These are phyloP conservation scores for Picathartes gymnocephalus DNA, from an alignment of 2,113 vertebrate genomes.

Conservation along the genomic window DNA sequence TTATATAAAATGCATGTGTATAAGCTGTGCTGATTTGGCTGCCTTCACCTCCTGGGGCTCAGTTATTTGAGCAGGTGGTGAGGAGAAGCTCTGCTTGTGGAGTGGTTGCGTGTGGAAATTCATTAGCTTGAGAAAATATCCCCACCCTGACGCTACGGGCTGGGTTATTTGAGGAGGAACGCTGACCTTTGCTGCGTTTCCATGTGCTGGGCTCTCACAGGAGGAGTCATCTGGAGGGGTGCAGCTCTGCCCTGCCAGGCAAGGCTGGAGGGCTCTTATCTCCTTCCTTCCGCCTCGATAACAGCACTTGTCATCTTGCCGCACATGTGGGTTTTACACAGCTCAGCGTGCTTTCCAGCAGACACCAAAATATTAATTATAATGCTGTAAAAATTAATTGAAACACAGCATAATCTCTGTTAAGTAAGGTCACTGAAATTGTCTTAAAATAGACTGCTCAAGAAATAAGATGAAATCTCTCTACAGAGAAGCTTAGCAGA, in stretches of 20 bases:
- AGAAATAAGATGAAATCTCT: conserved; percentile 42
- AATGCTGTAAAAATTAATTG: conserved; percentile 63
- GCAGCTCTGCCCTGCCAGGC: neutral
- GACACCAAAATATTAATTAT: conserved; percentile 66
- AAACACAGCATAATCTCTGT: conserved; percentile 47
- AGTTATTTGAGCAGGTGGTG: neutral
- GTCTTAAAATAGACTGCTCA: conserved; percentile 42
- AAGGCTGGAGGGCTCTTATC: conserved; percentile 12
- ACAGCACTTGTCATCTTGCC: conserved; percentile 1
- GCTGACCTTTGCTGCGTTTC: accelerated
- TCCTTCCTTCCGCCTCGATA: neutral
- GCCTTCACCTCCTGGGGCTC: neutral
- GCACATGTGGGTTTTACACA: neutral
- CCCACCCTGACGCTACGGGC: accelerated
- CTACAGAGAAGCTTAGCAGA: conserved; percentile 19
- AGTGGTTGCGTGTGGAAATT: neutral
- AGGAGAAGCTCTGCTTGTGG: neutral
- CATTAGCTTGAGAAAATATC: neutral
- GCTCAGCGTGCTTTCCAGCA: conserved; percentile 42
- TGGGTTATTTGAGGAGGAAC: neutral
- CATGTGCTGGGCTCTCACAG: accelerated
- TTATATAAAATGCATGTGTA: neutral
- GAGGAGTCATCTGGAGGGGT: neutral
- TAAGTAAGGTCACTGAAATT: conserved; percentile 56
- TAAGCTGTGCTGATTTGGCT: neutral